Percentiles rank a stretch among this genome's conserved stretches.
Conservation (phyloP, 2,797 vertebrate species). For the Microctenopoma lineatum region DNA sequence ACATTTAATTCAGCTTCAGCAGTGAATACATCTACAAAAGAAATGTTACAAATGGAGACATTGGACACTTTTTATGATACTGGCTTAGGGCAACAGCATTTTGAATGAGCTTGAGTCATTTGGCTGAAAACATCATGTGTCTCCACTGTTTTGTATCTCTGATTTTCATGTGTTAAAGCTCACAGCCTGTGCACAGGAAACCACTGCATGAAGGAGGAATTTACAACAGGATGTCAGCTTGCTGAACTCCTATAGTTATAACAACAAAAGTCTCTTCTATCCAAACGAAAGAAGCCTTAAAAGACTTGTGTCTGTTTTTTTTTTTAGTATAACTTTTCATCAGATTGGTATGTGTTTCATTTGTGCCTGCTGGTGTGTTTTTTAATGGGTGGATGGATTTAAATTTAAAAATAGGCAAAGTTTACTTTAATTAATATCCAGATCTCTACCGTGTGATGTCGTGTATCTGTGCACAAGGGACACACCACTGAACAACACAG, state of each 20-base stretch:
- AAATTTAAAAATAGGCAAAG: too few relatives aligned
- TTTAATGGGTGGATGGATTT: constrained; percentile 10
- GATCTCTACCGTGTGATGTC: too few relatives aligned
- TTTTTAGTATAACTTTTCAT: constrained; percentile 27
- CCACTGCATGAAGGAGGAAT: constrained; percentile 68
- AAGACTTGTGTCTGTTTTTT: constrained; percentile 20
- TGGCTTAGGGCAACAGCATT: neutral
- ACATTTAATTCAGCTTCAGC: constrained; percentile 18
- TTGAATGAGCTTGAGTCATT: constrained; percentile 4
- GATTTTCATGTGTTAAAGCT: neutral
- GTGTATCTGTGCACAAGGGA: too few relatives aligned
- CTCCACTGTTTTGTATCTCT: neutral
- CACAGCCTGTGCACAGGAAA: constrained; percentile 67
- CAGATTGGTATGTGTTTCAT: constrained; percentile 26
- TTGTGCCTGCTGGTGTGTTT: constrained; percentile 4
- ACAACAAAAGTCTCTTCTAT: constrained; percentile 52
- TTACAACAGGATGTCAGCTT: constrained; percentile 74
- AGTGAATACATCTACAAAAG: constrained; percentile 30
- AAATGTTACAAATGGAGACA: neutral
- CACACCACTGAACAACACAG: too few relatives aligned
- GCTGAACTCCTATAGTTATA: constrained; percentile 54
- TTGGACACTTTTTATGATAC: constrained; percentile 1
- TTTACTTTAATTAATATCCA: neutral
- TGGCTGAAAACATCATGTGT: neutral
- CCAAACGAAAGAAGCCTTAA: constrained; percentile 33